phyloP scores from a whole-genome alignment of 2,113 vertebrate species.

The Onychostoma macrolepis region DNA sequence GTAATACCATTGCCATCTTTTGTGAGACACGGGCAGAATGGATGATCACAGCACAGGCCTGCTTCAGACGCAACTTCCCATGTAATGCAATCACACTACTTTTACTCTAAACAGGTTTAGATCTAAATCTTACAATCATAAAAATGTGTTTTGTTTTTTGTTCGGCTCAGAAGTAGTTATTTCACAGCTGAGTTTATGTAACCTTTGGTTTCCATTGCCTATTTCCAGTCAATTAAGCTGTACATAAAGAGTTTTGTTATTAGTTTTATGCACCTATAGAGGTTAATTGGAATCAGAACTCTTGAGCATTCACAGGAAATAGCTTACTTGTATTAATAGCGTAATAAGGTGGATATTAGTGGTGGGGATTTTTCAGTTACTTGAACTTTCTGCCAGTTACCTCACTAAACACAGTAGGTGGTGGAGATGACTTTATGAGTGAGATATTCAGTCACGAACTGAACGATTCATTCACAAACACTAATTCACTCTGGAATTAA shows the following conservation, averaged over 20 bases:
- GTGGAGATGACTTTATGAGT: background rate
- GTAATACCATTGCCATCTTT: constrained; percentile 88
- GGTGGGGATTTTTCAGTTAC: background rate
- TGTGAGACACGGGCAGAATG: constrained; percentile 96
- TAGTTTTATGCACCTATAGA: background rate
- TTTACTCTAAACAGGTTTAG: background rate
- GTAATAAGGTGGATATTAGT: background rate
- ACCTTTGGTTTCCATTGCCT: background rate
- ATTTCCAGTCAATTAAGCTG: background rate
- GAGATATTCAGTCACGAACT: background rate
- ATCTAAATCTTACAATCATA: background rate
- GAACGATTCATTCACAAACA: background rate
- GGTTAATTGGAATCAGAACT: background rate
- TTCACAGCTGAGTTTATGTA: background rate
- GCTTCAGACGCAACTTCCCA: constrained; percentile 93
- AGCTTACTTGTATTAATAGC: no score
- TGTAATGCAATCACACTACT: constrained; percentile 68
- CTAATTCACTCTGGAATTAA: background rate
- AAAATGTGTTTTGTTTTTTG: background rate
- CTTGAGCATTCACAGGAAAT: background rate
- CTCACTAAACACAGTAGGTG: no score
- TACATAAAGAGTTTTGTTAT: background rate
- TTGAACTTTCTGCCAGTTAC: background rate
- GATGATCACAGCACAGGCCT: constrained; percentile 92
- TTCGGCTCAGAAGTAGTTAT: background rate